Percentiles rank a stretch among this genome's conserved stretches.
These are phyloP conservation scores for Aleadryas rufinucha DNA, from an alignment of 2,113 vertebrate species.

Conservation along the genomic window DNA sequence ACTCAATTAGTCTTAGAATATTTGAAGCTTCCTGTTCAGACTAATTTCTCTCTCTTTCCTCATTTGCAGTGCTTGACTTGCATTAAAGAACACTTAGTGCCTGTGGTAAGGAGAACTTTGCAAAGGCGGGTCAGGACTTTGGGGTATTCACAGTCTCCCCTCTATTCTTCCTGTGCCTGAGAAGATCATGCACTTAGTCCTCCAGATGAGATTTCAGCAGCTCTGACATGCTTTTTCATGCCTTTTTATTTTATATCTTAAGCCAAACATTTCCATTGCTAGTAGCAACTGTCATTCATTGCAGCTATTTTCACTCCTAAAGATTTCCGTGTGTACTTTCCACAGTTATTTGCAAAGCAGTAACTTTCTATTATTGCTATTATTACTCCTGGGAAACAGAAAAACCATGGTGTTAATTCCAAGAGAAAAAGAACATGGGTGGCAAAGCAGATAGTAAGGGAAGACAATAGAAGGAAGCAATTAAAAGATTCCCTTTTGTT, in stretches of 20 bases:
- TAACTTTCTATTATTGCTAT: slow-evolving; percentile 1
- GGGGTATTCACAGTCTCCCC: background rate
- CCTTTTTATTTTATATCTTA: background rate
- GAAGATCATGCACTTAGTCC: background rate
- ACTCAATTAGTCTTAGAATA: slow-evolving; percentile 52
- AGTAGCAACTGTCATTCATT: slow-evolving; percentile 34
- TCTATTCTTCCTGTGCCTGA: background rate
- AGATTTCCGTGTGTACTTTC: slow-evolving; percentile 47
- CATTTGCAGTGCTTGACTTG: slow-evolving; percentile 31
- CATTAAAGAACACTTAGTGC: slow-evolving; percentile 35
- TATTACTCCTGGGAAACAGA: slow-evolving; percentile 52
- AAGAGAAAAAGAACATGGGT: slow-evolving; percentile 35
- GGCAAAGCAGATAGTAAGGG: slow-evolving; percentile 58
- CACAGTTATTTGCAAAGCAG: slow-evolving; percentile 33
- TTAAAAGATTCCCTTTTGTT: slow-evolving; percentile 53
- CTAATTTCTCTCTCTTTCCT: slow-evolving; percentile 24
- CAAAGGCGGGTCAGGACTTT: slow-evolving; percentile 21
- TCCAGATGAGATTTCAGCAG: slow-evolving; percentile 14
- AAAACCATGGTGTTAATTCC: background rate
- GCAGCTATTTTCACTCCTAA: slow-evolving; percentile 38
- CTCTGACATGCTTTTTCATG: background rate
- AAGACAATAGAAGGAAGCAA: slow-evolving; percentile 68
- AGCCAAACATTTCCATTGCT: slow-evolving; percentile 50
- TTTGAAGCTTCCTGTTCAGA: slow-evolving; percentile 53
- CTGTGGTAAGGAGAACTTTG: slow-evolving; percentile 1